Percentiles rank a stretch among this genome's conserved stretches.
These are phyloP conservation scores for Podarcis cretensis DNA, from an alignment of 2,113 vertebrate species.

Conservation along the genomic window DNA sequence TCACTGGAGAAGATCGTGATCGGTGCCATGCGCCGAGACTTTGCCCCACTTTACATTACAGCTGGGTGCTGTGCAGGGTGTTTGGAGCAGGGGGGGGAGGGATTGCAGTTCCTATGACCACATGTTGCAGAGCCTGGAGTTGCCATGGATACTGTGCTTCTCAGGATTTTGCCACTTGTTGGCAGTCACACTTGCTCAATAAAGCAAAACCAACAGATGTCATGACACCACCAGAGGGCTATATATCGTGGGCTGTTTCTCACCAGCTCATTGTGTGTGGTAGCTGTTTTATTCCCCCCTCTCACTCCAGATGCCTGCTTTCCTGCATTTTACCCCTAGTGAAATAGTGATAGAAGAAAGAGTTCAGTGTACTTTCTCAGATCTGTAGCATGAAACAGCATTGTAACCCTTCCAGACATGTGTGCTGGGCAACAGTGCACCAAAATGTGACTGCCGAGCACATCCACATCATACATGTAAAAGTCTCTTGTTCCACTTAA, in stretches of 20 bases:
- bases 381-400: neutral
- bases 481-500: too few species aligned
- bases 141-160: slow-evolving; percentile 3
- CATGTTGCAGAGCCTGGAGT: slow-evolving; percentile 1
- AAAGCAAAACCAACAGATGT: neutral
- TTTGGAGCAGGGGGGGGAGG: neutral
- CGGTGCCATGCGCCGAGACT: neutral
- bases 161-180: slow-evolving; percentile 14
- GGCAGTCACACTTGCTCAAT: neutral
- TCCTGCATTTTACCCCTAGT: neutral
- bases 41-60: neutral
- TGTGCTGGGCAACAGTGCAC: too few species aligned
- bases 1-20: neutral
- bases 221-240: neutral
- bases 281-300: neutral
- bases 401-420: neutral
- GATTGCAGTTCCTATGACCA: neutral
- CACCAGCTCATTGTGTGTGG: neutral
- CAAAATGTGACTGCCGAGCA: neutral
- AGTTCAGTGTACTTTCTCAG: neutral
- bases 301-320: neutral
- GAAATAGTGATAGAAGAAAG: neutral
- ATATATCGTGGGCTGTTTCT: neutral
- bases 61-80: neutral
- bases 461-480: too few species aligned